Conservation (phyloP, 1,140 invertebrate species). For the Drosophila melanogaster region DNA sequence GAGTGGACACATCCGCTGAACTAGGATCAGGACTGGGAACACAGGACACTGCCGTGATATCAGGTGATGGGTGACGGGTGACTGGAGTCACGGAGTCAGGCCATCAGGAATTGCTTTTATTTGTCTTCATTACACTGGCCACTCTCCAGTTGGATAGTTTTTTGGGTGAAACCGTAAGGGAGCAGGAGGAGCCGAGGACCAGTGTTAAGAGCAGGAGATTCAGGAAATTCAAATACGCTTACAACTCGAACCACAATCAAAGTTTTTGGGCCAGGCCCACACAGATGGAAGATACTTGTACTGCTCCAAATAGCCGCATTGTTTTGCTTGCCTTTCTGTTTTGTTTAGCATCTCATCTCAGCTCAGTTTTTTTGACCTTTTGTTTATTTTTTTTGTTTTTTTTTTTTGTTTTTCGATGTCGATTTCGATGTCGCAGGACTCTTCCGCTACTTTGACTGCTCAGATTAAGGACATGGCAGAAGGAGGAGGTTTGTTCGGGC, state of each 20-base stretch:
- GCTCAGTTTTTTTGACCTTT: neutral
- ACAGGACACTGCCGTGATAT: conserved; percentile 36
- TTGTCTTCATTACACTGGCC: conserved; percentile 62
- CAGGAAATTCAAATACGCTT: conserved; percentile 44
- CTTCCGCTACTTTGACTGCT: conserved; percentile 36
- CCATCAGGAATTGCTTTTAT: conserved; percentile 62
- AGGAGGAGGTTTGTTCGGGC: conserved; percentile 20
- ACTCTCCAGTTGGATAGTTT: neutral
- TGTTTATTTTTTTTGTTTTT: neutral
- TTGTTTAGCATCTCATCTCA: conserved; percentile 10
- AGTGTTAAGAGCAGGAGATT: neutral
- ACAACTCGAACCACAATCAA: conserved; percentile 35
- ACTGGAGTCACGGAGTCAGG: conserved; percentile 14
- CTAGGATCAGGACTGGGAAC: neutral
- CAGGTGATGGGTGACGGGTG: conserved; percentile 7
- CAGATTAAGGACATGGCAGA: conserved; percentile 38
- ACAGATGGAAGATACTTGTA: neutral
- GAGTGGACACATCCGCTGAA: conserved; percentile 21
- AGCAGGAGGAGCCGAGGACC: neutral
- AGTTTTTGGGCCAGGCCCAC: conserved; percentile 5
- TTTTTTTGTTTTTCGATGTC: neutral
- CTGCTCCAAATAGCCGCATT: conserved; percentile 3
- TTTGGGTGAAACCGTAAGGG: neutral
- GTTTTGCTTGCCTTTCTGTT: conserved; percentile 25
- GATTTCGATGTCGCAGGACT: conserved; percentile 11